These are phyloP conservation scores for Cydia splendana DNA, from an alignment of 1,140 invertebrate species.

Conservation along the genomic window DNA sequence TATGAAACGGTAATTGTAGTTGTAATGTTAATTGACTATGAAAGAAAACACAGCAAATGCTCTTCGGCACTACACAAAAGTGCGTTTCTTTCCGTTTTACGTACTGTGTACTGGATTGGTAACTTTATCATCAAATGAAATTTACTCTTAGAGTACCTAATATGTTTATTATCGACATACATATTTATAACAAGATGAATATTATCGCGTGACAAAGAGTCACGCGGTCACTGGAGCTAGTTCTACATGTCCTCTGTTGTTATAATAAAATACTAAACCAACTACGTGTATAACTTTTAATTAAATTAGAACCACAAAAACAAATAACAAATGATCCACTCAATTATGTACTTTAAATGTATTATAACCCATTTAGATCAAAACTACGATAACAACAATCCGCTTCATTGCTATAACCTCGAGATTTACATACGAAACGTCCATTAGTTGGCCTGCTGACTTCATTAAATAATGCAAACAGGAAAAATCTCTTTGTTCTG, in stretches of 20 bases:
- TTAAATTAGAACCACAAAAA: constrained; percentile 6
- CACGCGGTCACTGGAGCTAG: too few relatives aligned
- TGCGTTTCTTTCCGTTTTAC: neutral
- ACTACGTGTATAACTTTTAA: neutral
- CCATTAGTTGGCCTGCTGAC: neutral
- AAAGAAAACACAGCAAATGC: neutral
- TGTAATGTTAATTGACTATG: constrained; percentile 11
- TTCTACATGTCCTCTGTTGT: neutral
- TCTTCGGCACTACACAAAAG: neutral
- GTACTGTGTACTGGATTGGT: neutral
- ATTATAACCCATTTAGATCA: neutral
- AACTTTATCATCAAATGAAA: too few relatives aligned
- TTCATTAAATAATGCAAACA: constrained; percentile 27
- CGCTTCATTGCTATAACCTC: constrained; percentile 9
- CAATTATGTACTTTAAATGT: neutral
- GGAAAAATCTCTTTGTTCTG: neutral
- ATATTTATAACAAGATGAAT: too few relatives aligned
- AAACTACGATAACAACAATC: constrained; percentile 5
- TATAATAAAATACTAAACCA: neutral
- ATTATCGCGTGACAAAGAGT: too few relatives aligned
- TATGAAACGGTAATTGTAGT: constrained; percentile 29
- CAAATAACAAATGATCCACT: neutral
- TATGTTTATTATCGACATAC: too few relatives aligned
- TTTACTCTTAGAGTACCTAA: too few relatives aligned
- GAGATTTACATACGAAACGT: constrained; percentile 29